phyloP scores from a whole-genome alignment of 23 tunicate species.

The Botrylloides violaceus region DNA sequence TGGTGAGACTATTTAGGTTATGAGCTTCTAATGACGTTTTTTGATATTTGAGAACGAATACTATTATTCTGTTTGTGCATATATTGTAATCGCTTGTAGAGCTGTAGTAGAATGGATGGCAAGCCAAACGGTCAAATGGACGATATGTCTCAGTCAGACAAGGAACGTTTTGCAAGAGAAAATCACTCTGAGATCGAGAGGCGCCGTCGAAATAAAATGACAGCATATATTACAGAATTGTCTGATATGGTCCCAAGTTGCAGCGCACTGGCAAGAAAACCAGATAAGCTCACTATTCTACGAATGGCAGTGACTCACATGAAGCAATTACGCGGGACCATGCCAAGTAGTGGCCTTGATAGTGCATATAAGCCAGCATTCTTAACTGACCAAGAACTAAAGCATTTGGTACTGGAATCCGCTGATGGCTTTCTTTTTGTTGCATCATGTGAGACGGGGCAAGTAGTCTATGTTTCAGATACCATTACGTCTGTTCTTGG shows the following conservation, averaged over 20 bases:
- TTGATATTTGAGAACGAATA: no score
- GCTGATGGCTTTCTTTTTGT: slow-evolving; percentile 95
- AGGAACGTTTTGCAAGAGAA: slow-evolving; percentile 90
- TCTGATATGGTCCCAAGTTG: slow-evolving; percentile 96
- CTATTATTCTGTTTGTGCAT: no score
- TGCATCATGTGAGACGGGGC: slow-evolving; percentile 78
- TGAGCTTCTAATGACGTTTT: no score
- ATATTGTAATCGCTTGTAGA: no score
- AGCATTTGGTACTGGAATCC: slow-evolving; percentile 88
- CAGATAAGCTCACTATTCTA: slow-evolving; percentile 90
- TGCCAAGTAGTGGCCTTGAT: slow-evolving; percentile 56
- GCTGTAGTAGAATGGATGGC: no score
- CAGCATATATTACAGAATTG: slow-evolving; percentile 87
- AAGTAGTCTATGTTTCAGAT: slow-evolving; percentile 86
- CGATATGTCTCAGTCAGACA: slow-evolving; percentile 89
- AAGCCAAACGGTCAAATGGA: slow-evolving; percentile 37
- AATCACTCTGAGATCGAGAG: slow-evolving; percentile 92
- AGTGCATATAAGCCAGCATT: slow-evolving; percentile 87
- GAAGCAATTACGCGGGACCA: slow-evolving; percentile 76
- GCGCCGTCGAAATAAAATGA: slow-evolving; percentile 89
- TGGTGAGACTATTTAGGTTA: no score
- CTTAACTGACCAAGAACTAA: slow-evolving; percentile 88
- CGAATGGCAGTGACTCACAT: slow-evolving; percentile 97
- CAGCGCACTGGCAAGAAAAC: slow-evolving; percentile 97
- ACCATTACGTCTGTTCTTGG: slow-evolving; percentile 73